Evolutionary conservation across 2,888 invertebrate genomes (phyloP).

Genomic region (Stramonita haemastoma): DNA sequence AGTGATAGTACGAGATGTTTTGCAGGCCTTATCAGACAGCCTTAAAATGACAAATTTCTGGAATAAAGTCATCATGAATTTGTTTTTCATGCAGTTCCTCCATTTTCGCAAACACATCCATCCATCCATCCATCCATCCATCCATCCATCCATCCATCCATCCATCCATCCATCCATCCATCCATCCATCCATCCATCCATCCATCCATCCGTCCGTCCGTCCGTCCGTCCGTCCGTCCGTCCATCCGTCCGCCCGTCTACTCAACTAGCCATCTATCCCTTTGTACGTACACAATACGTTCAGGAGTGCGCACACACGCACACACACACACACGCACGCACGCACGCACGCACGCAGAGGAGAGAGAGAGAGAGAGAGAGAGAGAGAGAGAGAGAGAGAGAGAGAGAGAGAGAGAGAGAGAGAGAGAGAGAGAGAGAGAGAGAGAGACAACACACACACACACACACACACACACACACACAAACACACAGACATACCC

Average conservation of each 20-base stretch:
- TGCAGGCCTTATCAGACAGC: not conserved
- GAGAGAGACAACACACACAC: not conserved
- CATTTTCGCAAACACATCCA: not conserved
- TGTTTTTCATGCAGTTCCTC: not conserved
- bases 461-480: not conserved
- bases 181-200: not conserved
- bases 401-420: not conserved
- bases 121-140: not conserved
- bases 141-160: not conserved
- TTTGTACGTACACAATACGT: not conserved
- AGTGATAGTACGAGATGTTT: no score
- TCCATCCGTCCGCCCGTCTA: not conserved
- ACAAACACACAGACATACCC: conserved; percentile 13
- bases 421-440: not conserved
- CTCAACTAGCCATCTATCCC: not conserved
- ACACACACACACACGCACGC: no score
- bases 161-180: not conserved
- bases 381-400: not conserved
- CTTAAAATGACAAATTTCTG: not conserved
- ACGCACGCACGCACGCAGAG: not conserved
- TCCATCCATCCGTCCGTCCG: not conserved
- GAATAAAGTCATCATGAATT: not conserved
- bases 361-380: conserved; percentile 10
- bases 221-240: not conserved
- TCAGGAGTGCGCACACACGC: no score